A percentile compares a stretch with the other conserved stretches of the same genome.
Conservation (phyloP, 2,113 vertebrate species). For the Oncorhynchus masou region DNA sequence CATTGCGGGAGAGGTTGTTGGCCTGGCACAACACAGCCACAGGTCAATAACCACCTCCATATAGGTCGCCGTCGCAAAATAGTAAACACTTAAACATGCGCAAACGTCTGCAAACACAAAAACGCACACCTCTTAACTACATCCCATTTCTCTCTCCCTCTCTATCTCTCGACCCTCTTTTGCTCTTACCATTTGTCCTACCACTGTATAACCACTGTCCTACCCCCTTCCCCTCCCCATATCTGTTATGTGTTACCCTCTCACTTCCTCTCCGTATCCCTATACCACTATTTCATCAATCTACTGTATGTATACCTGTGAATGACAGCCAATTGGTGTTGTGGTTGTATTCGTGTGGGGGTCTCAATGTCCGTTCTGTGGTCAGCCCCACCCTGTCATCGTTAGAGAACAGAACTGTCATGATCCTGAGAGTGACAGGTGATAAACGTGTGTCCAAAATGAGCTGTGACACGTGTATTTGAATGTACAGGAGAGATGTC, state of each 20-base stretch:
- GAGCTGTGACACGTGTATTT: slow-evolving; percentile 54
- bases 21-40: too few relatives aligned
- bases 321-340: too few relatives aligned
- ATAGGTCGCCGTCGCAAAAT: too few relatives aligned
- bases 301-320: too few relatives aligned
- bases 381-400: neutral
- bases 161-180: neutral
- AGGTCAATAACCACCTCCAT: too few relatives aligned
- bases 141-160: neutral
- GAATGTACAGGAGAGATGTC: slow-evolving; percentile 61
- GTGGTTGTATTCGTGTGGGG: neutral
- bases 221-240: slow-evolving; percentile 7
- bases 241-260: too few relatives aligned
- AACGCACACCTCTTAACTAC: slow-evolving; percentile 3
- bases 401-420: neutral
- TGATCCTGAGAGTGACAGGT: neutral
- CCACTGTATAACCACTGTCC: neutral
- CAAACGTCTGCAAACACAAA: neutral
- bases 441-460: slow-evolving; percentile 12
- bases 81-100: neutral
- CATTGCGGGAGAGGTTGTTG: too few relatives aligned
- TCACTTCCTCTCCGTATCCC: slow-evolving; percentile 5
- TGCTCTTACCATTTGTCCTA: neutral
- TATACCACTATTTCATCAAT: neutral
- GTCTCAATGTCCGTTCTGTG: neutral